Base-by-base conservation (phyloP, 2,113 vertebrate species). In the Alectura lathami region DNA sequence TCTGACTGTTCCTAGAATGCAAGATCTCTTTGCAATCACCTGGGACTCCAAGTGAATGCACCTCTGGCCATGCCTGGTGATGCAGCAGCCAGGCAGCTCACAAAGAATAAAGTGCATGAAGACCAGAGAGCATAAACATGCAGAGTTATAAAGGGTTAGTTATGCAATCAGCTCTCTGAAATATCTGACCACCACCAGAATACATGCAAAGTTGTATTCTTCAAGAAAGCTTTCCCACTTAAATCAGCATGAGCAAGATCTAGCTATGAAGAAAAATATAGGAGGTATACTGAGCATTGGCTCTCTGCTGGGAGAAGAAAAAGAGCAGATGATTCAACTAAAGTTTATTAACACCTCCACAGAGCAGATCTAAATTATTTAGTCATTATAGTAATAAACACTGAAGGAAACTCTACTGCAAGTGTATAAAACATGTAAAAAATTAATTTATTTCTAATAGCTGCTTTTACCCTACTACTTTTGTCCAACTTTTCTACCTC, bases 381-480 rank as follows among this genome's bases (percentile, higher is more conserved):
- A 66, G 57, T 13, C 45, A 69, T 93, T 93, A 85, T 1, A 79
- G 73, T 82, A 86, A 84, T 79, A 89, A 89, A 40, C 66, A 60
- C 66, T 84, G 42, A 66, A 82, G 69, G 70, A 94, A 94, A 73
- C 53, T 36, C 63, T 85, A 79, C 92, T 87, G 74, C 18, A 89
- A 60, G 64, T 79, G 18, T 75, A 79, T 79, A 76, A 91, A 95
- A 87, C 77, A 97, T 74, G 81, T 75, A 86, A 83, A 86, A 89
- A 91, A n/a, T 59, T 57, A 68, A 86, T 89, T 91, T 83, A 83
- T 94, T 86, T 78, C 76, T 86, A 88, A 64, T 86, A 75, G 27
- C 42, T 81, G 29, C 34, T 92, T 92, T 86, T 88, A 83, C 32
- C 38, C 29, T 60, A 15, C 8, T 90, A 47, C 53, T 75, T 86